phyloP scores from a whole-genome alignment of 2,113 vertebrate species.

The Tyrannus savana region DNA sequence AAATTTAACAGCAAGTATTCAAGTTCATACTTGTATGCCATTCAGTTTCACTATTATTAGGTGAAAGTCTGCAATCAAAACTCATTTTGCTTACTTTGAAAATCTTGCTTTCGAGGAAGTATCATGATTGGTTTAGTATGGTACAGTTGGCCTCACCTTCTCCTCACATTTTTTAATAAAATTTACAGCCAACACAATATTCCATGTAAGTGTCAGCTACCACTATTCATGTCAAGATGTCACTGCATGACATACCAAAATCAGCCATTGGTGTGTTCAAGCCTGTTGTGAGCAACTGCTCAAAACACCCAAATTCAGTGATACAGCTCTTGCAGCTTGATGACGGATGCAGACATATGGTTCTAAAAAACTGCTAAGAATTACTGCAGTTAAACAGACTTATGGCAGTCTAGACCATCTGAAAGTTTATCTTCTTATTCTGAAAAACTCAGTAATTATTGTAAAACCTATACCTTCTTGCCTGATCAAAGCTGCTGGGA shows the following conservation, averaged over 20 bases:
- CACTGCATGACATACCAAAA: not conserved
- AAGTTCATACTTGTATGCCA: not conserved
- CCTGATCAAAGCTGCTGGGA: not conserved
- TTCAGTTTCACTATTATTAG: not conserved
- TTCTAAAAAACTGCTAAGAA: not conserved
- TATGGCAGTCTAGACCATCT: not conserved
- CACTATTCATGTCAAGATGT: not conserved
- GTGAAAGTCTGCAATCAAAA: not conserved
- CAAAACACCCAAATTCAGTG: not conserved
- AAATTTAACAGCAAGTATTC: not conserved
- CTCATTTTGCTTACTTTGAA: not conserved
- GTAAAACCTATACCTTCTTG: not conserved
- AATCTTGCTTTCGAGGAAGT: not conserved
- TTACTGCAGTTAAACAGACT: not conserved
- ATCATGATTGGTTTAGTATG: not conserved
- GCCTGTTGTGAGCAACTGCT: not conserved
- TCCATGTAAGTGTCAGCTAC: not conserved
- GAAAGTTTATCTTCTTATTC: not conserved
- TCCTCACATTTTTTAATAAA: not conserved
- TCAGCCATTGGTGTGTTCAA: accelerated
- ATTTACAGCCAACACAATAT: not conserved
- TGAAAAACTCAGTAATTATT: not conserved
- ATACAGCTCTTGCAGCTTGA: not conserved
- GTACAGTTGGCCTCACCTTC: not conserved
- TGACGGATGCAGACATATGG: not conserved